These are phyloP conservation scores for Trichonephila inaurata DNA, from an alignment of 1,140 invertebrate species.

Conservation along the genomic window DNA sequence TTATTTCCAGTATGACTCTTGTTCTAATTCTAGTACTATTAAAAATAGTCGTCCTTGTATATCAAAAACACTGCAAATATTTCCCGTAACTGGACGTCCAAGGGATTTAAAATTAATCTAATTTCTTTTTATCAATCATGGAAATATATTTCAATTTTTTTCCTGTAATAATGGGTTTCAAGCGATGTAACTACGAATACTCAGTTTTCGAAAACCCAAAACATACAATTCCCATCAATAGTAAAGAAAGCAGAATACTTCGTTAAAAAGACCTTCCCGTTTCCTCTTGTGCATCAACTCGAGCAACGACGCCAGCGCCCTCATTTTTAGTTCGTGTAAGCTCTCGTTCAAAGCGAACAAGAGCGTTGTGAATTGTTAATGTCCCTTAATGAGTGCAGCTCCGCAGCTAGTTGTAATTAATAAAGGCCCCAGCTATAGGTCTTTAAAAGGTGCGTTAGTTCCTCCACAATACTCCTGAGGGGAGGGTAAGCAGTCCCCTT, in stretches of 20 bases:
- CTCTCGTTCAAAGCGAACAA: neutral
- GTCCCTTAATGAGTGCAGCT: neutral
- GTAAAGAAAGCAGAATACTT: neutral
- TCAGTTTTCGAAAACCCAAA: neutral
- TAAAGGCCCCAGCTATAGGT: neutral
- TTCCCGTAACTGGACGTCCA: too few species aligned
- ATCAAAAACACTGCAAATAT: too few species aligned
- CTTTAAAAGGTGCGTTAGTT: constrained; percentile 45
- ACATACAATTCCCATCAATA: neutral
- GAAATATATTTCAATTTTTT: too few species aligned
- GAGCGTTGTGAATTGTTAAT: constrained; percentile 48
- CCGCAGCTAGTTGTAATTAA: constrained; percentile 28
- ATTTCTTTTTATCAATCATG: too few species aligned
- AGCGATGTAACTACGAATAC: too few species aligned
- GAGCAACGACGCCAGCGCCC: neutral
- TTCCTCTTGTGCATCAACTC: neutral
- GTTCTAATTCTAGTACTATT: too few species aligned
- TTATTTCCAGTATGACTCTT: too few species aligned
- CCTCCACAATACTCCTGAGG: neutral
- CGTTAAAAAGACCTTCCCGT: neutral
- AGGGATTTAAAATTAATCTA: too few species aligned
- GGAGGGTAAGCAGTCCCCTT: neutral
- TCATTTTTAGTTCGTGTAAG: neutral
- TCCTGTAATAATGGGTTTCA: too few species aligned
- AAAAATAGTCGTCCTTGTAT: too few species aligned